A percentile compares a stretch with the other conserved stretches of the same genome.
Conservation (phyloP, 2,113 vertebrate genomes). For the Carettochelys insculpta region DNA sequence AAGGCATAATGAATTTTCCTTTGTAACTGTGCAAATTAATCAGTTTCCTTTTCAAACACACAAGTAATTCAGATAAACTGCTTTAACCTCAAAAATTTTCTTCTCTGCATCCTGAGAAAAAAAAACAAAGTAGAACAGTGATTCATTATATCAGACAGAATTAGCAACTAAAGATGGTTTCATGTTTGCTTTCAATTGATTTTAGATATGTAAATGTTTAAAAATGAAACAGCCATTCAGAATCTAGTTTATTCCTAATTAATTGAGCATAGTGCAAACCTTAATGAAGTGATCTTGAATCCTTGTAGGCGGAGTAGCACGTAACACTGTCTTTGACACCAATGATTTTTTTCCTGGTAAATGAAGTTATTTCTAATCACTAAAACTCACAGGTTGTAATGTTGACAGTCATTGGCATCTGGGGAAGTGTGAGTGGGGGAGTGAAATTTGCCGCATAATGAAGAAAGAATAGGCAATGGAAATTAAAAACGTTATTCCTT, state of each 20-base stretch:
- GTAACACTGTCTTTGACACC: neutral
- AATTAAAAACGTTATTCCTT: neutral
- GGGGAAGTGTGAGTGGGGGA: neutral
- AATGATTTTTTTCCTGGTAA: neutral
- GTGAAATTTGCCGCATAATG: neutral
- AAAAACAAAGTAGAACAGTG: neutral
- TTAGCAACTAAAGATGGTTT: constrained; percentile 30
- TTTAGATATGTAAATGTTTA: neutral
- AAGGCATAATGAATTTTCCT: neutral
- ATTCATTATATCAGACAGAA: constrained; percentile 24
- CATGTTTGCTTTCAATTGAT: neutral
- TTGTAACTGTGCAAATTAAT: constrained; percentile 16
- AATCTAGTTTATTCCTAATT: constrained; percentile 19
- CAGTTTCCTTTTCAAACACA: neutral
- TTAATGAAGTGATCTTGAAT: neutral
- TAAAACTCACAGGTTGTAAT: neutral
- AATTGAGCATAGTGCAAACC: constrained; percentile 27
- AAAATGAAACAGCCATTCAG: constrained; percentile 7
- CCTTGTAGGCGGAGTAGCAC: neutral
- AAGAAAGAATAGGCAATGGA: neutral
- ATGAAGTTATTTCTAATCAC: neutral
- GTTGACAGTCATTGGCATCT: neutral
- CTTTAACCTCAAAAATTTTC: neutral
- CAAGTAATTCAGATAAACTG: constrained; percentile 31
- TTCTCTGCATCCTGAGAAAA: constrained; percentile 14